A percentile compares a stretch with the other conserved stretches of the same genome.
Conservation (phyloP, 2,888 invertebrate genomes). For the Chloromyia formosa region DNA sequence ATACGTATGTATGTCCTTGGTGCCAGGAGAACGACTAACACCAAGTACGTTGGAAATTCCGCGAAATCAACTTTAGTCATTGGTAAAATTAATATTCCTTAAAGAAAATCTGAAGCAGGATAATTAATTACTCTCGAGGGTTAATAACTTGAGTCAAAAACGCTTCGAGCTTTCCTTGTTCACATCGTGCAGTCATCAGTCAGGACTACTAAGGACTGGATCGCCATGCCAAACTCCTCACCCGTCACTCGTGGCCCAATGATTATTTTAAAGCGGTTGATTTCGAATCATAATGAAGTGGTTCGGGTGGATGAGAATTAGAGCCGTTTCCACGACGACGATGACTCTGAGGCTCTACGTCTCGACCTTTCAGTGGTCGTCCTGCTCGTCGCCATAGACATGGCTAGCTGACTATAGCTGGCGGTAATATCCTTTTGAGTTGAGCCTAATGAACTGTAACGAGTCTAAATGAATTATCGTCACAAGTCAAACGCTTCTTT, state of each 20-base stretch:
- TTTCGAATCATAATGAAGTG: not conserved
- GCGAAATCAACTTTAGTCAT: slow-evolving; percentile 37
- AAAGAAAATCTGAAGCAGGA: slow-evolving; percentile 34
- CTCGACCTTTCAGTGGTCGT: not conserved
- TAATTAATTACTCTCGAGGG: slow-evolving; percentile 43
- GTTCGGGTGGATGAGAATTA: not conserved
- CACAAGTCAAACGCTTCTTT: slow-evolving; percentile 34
- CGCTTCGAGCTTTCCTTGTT: not conserved
- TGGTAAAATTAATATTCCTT: slow-evolving; percentile 40
- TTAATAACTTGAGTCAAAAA: slow-evolving; percentile 37
- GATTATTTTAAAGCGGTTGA: not conserved
- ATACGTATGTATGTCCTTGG: not conserved
- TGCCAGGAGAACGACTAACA: not conserved
- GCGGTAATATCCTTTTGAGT: slow-evolving; percentile 24
- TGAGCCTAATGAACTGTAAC: slow-evolving; percentile 43
- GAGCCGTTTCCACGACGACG: slow-evolving; percentile 7
- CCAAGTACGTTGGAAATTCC: not conserved
- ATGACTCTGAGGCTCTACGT: no score
- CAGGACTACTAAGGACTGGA: no score
- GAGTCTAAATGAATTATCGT: slow-evolving; percentile 40
- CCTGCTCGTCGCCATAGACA: not conserved
- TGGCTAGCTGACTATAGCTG: not conserved
- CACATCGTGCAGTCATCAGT: not conserved
- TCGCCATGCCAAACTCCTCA: not conserved
- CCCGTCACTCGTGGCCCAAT: not conserved